These are phyloP conservation scores for Chaetodon trifascialis DNA, from an alignment of 2,113 vertebrate species.

Conservation along the genomic window DNA sequence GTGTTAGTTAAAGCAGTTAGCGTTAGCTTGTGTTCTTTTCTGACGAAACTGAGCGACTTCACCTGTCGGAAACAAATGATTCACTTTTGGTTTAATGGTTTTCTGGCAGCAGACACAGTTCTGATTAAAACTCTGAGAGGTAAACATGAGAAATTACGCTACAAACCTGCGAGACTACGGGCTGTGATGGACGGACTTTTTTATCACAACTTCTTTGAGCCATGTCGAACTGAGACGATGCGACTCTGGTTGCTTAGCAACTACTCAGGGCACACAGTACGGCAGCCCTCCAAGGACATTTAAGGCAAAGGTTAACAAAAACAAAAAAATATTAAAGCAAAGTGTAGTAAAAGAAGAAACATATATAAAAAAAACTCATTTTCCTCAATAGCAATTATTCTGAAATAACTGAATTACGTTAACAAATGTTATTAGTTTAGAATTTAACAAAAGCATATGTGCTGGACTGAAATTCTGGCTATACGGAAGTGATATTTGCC, in stretches of 20 bases:
- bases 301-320: not conserved
- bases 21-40: not conserved
- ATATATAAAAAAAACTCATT: no score
- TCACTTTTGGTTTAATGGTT: not conserved
- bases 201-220: constrained; percentile 61
- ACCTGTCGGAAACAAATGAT: not conserved
- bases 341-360: no score
- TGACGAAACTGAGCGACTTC: not conserved
- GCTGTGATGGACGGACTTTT: constrained; percentile 1
- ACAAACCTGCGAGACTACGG: constrained; percentile 47
- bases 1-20: not conserved
- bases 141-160: not conserved
- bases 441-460: no score
- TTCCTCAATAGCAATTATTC: no score
- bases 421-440: no score
- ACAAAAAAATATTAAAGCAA: not conserved
- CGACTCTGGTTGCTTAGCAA: constrained; percentile 76
- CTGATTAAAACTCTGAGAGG: not conserved
- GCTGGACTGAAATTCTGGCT: no score
- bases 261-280: constrained; percentile 31
- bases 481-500: no score
- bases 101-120: not conserved
- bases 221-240: constrained; percentile 54
- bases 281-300: constrained; percentile 32
- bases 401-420: no score